These are phyloP conservation scores for Coregonus sp. DNA, from an alignment of 2,797 vertebrate genomes.

Conservation along the genomic window DNA sequence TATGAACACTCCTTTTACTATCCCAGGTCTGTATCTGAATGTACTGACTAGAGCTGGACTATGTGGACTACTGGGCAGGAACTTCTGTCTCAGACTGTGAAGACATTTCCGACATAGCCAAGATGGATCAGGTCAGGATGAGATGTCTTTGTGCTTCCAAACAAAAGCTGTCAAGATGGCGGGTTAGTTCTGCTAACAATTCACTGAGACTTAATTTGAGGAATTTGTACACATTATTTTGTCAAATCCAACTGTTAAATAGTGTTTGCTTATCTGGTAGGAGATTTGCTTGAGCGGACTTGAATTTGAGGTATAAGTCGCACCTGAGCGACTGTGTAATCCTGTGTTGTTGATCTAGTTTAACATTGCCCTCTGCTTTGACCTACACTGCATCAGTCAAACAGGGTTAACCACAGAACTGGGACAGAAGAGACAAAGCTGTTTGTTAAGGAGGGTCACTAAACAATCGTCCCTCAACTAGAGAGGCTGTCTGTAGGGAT, in stretches of 20 bases:
- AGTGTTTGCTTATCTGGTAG: slow-evolving; percentile 64
- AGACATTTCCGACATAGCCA: neutral
- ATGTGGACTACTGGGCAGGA: neutral
- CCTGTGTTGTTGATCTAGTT: slow-evolving; percentile 66
- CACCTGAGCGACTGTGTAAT: slow-evolving; percentile 70
- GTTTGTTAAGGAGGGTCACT: slow-evolving; percentile 62
- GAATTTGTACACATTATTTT: slow-evolving; percentile 35
- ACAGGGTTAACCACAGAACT: slow-evolving; percentile 65
- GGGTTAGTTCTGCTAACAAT: neutral
- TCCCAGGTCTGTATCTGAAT: no score
- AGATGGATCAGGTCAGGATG: neutral
- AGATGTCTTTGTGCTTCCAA: neutral
- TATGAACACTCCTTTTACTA: no score
- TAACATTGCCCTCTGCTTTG: slow-evolving; percentile 60
- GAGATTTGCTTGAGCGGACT: slow-evolving; percentile 67
- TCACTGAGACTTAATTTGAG: neutral
- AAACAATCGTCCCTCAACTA: slow-evolving; percentile 34
- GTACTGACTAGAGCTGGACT: neutral
- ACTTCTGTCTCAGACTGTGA: neutral
- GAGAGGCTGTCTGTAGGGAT: slow-evolving; percentile 5
- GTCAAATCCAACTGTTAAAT: slow-evolving; percentile 31
- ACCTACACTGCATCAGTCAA: slow-evolving; percentile 70
- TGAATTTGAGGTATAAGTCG: slow-evolving; percentile 60
- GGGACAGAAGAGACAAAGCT: slow-evolving; percentile 42
- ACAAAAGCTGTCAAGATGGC: neutral